These are phyloP conservation scores for Calyptommatus sinebrachiatus DNA, from an alignment of 2,113 vertebrate genomes.

Conservation along the genomic window DNA sequence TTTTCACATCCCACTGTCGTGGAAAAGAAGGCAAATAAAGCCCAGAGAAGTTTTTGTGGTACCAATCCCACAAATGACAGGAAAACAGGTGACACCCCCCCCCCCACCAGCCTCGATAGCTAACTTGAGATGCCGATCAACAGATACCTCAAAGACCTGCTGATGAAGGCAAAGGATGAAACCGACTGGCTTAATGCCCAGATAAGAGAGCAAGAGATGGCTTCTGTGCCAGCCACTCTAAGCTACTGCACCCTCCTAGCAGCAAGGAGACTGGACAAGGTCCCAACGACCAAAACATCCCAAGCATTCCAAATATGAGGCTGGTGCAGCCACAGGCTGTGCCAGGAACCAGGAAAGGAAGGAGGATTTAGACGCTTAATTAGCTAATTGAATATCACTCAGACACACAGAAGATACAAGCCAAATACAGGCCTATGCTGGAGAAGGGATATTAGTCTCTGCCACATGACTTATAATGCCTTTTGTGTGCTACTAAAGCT, in stretches of 20 bases:
- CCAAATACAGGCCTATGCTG: background rate
- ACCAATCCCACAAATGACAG: background rate
- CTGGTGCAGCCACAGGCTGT: background rate
- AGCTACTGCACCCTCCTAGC: background rate
- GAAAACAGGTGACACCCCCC: background rate
- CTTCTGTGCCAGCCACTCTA: background rate
- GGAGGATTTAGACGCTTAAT: background rate
- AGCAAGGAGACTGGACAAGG: background rate
- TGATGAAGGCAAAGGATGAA: conserved; percentile 15
- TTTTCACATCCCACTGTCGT: background rate
- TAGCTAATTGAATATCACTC: conserved; percentile 19
- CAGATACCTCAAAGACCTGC: background rate
- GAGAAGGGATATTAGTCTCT: background rate
- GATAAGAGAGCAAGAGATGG: background rate
- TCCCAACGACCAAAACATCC: background rate
- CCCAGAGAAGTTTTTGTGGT: background rate
- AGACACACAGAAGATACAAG: background rate
- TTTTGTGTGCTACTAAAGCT: background rate
- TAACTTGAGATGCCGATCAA: conserved; percentile 3
- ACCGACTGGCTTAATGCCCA: conserved; percentile 3
- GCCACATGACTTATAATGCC: background rate
- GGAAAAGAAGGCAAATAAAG: background rate
- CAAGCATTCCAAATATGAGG: background rate
- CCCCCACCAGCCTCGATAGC: background rate
- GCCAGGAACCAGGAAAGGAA: background rate